Base-by-base conservation (phyloP, 1,140 invertebrate species). In the Calosoma granatense region DNA sequence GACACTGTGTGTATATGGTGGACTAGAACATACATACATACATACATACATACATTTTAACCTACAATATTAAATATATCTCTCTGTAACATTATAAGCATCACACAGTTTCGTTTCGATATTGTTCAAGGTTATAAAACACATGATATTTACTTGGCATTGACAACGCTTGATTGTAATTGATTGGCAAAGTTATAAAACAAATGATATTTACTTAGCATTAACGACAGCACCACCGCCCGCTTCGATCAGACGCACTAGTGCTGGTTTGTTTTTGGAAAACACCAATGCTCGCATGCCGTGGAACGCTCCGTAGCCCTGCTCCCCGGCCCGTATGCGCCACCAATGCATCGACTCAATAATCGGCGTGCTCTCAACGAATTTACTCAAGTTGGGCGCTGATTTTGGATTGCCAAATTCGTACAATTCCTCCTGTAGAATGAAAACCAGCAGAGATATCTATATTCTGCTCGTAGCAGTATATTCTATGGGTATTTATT, bases 341-440 rank as follows among this genome's bases (percentile, higher is more conserved):
- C 86, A 88, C 51, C 78, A 80, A 65, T 85, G 71, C 4, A 79
- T 81, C 1, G 82, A 82, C 1, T 68, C 69, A 0, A 80, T 79
- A 23, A 81, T 75, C 2, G 75, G 65, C 11, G 70, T 62, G 36
- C 69, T 72, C 30, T 73, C 64, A 12, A 64, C 72, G 1, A 54
- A 61, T 22, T 77, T 59, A 0, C 67, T 43, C 0, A 82, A 79
- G 1, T 78, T 68, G 20, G 70, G 67, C 14, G 69, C 62, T 14
- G 81, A 79, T 58, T 72, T 68, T 0, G 83, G 81, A 68, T 88
- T 89, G 1, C 86, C 87, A 80, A 84, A 88, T 68, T 90, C 87
- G 70, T 76, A 89, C 2, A 80, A 72, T 62, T 88, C 83, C 67
- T 94, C 89, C 83, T 92, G 63, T 60, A 19, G 59, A 57, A 59